Evolutionary conservation across 2,797 vertebrate species (phyloP).

Genomic region (Triplophysa yarkandensis): DNA sequence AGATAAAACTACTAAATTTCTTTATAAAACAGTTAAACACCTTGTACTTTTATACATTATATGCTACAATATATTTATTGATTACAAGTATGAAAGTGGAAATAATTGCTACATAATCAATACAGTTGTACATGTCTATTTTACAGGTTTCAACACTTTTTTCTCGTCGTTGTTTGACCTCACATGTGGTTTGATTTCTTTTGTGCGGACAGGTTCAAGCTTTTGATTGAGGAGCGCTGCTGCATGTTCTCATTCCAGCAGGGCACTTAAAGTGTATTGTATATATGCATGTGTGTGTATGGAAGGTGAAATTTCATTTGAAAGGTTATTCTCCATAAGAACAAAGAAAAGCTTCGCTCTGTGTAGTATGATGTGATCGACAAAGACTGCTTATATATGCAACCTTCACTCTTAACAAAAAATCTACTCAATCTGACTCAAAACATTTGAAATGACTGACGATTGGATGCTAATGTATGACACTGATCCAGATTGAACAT

Average conservation of each 20-base stretch:
- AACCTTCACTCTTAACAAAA: conserved; percentile 23
- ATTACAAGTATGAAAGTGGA: conserved; percentile 86
- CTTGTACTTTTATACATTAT: conserved; percentile 78
- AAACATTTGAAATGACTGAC: conserved; percentile 28
- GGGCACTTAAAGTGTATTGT: conserved; percentile 18
- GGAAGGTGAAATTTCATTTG: not conserved
- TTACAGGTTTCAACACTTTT: conserved; percentile 70
- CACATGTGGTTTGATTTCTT: conserved; percentile 61
- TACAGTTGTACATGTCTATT: conserved; percentile 83
- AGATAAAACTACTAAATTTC: conserved; percentile 77
- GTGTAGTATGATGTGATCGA: not conserved
- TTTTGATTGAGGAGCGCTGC: conserved; percentile 74
- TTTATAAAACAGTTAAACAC: conserved; percentile 78
- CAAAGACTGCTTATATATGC: conserved; percentile 9
- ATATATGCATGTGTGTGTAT: conserved; percentile 13
- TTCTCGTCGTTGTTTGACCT: conserved; percentile 64
- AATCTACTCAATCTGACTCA: conserved; percentile 21
- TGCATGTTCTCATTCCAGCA: conserved; percentile 60
- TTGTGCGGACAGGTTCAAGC: conserved; percentile 80
- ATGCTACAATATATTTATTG: conserved; percentile 86
- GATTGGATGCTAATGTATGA: conserved; percentile 35
- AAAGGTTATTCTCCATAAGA: not conserved
- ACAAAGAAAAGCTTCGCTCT: not conserved
- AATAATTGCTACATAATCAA: conserved; percentile 85
- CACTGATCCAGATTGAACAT: conserved; percentile 42